Percentiles rank a stretch among this genome's conserved stretches.
These are phyloP conservation scores for Corbicula japonica DNA, from an alignment of 2,888 invertebrate species.

Conservation along the genomic window DNA sequence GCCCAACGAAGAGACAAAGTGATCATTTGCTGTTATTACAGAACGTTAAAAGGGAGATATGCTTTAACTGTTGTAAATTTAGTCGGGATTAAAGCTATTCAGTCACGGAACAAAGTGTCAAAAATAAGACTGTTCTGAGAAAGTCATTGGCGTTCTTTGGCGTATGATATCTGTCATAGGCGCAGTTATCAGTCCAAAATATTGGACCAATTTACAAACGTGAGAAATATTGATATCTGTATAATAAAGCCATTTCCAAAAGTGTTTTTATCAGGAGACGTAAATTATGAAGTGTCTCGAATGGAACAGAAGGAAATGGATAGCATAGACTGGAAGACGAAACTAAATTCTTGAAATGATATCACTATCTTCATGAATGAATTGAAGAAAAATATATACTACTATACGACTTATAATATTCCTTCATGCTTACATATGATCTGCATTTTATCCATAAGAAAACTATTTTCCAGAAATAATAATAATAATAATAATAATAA, in stretches of 20 bases:
- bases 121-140: slow-evolving; percentile 21
- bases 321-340: no score
- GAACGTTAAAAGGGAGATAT: slow-evolving; percentile 47
- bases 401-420: no score
- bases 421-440: no score
- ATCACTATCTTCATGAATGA: no score
- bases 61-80: slow-evolving; percentile 53
- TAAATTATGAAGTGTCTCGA: slow-evolving; percentile 5
- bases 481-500: no score
- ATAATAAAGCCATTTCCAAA: slow-evolving; percentile 32
- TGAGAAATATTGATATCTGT: slow-evolving; percentile 39
- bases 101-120: slow-evolving; percentile 49
- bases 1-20: slow-evolving; percentile 33
- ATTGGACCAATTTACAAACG: slow-evolving; percentile 35
- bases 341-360: no score
- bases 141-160: slow-evolving; percentile 19
- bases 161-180: slow-evolving; percentile 23
- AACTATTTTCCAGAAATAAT: no score
- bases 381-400: no score
- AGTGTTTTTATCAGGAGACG: slow-evolving; percentile 21
- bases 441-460: no score
- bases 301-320: no score
- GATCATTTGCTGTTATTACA: slow-evolving; percentile 53
- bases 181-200: slow-evolving; percentile 25
- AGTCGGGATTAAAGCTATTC: slow-evolving; percentile 35